Evolutionary conservation across 1,140 invertebrate genomes (phyloP).

Genomic region (Drosophila malerkotliana): DNA sequence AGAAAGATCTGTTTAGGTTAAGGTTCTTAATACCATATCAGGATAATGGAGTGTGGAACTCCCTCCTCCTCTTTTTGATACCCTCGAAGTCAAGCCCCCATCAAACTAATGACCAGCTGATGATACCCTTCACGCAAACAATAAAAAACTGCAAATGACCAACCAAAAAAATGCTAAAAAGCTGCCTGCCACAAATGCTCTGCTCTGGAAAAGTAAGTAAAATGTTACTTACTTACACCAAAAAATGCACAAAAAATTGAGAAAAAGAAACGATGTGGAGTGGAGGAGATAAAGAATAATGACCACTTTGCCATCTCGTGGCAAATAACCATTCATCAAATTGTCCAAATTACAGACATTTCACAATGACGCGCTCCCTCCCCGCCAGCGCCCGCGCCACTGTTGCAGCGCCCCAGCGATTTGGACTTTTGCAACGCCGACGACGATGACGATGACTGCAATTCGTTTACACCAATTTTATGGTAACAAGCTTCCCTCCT

Average conservation of each 20-base stretch:
- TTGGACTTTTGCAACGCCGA: slow-evolving; percentile 54
- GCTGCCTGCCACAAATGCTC: slow-evolving; percentile 39
- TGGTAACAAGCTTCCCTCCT: slow-evolving; percentile 72
- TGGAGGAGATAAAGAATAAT: slow-evolving; percentile 81
- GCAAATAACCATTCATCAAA: slow-evolving; percentile 84
- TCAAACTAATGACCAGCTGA: slow-evolving; percentile 14
- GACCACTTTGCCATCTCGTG: slow-evolving; percentile 84
- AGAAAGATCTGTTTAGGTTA: no score
- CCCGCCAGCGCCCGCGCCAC: neutral
- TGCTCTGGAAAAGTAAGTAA: slow-evolving; percentile 66
- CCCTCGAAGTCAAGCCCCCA: neutral
- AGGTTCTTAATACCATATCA: no score
- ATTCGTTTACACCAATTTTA: slow-evolving; percentile 84
- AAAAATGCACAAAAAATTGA: slow-evolving; percentile 34
- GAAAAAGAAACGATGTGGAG: slow-evolving; percentile 15
- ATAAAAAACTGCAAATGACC: slow-evolving; percentile 9
- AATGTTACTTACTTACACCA: slow-evolving; percentile 65
- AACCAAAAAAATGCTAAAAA: slow-evolving; percentile 24
- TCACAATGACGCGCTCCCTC: slow-evolving; percentile 75
- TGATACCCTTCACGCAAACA: slow-evolving; percentile 4
- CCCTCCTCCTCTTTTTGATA: neutral
- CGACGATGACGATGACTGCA: slow-evolving; percentile 64
- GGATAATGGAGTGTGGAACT: neutral
- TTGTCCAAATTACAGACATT: slow-evolving; percentile 84
- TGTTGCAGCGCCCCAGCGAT: slow-evolving; percentile 7